Percentiles rank a stretch among this genome's conserved stretches.
Conservation (phyloP, 2,888 invertebrate species). For the Cantharis rufa region DNA sequence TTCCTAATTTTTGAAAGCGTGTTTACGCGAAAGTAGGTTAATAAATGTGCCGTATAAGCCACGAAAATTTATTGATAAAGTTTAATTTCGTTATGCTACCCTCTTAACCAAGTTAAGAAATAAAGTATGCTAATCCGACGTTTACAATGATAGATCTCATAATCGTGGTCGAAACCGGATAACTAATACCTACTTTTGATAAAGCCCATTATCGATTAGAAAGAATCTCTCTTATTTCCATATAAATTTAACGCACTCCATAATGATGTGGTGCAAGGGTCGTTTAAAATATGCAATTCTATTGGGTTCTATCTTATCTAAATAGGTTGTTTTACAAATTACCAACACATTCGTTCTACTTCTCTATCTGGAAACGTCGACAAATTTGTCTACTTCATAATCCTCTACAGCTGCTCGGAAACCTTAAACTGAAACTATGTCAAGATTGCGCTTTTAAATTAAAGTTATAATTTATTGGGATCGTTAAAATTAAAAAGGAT, state of each 20-base stretch:
- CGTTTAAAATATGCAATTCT: neutral
- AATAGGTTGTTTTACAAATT: conserved; percentile 30
- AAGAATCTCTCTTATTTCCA: neutral
- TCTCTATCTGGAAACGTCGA: conserved; percentile 11
- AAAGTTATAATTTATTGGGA: conserved; percentile 34
- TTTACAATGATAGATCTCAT: conserved; percentile 39
- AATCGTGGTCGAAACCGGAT: conserved; percentile 35
- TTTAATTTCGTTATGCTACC: neutral
- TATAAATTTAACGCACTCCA: neutral
- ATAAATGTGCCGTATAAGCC: neutral
- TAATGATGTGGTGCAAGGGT: neutral
- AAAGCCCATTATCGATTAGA: conserved; percentile 14
- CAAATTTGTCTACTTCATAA: conserved; percentile 24
- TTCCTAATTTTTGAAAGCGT: neutral
- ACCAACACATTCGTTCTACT: conserved; percentile 11
- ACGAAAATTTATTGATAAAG: neutral
- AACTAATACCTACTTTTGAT: conserved; percentile 36
- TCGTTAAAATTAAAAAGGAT: conserved; percentile 11
- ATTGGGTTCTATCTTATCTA: conserved; percentile 17
- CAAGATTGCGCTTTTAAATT: conserved; percentile 33
- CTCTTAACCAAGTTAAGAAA: neutral
- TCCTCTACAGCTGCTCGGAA: conserved; percentile 23
- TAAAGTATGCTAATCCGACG: conserved; percentile 35
- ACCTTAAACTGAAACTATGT: conserved; percentile 24
- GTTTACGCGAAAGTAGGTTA: neutral